A percentile compares a stretch with the other conserved stretches of the same genome.
Evolutionary conservation across 2,113 vertebrate genomes (phyloP).

Genomic region (Python bivittatus): DNA sequence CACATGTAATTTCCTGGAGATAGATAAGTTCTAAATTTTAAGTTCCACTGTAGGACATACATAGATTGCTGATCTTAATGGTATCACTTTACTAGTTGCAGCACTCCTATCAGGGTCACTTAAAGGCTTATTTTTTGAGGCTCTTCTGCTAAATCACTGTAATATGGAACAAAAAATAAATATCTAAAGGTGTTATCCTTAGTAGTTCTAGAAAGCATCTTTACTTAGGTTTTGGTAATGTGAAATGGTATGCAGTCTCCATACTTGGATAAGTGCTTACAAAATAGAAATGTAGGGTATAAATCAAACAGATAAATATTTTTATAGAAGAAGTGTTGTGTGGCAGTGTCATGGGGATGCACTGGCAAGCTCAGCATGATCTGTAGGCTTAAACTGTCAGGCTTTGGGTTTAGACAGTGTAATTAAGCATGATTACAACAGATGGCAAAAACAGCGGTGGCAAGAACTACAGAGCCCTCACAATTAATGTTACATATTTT

Average conservation of each 20-base stretch:
- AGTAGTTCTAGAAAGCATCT: not conserved
- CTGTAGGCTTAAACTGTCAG: not conserved
- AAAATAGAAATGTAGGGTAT: not conserved
- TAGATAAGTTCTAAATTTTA: not conserved
- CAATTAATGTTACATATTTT: not conserved
- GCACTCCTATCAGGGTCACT: not conserved
- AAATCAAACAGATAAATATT: not conserved
- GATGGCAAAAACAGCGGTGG: not conserved
- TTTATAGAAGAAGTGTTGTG: not conserved
- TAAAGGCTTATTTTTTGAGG: not conserved
- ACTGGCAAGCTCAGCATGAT: not conserved
- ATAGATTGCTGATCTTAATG: not conserved
- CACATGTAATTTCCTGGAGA: not conserved
- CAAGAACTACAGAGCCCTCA: not conserved
- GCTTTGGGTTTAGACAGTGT: not conserved
- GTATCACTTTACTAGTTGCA: not conserved
- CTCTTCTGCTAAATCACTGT: not conserved
- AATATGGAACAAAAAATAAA: not conserved
- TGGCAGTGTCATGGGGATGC: not conserved
- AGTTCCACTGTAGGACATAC: not conserved
- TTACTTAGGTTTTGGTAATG: not conserved
- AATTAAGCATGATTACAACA: conserved; percentile 5
- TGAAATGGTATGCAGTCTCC: not conserved
- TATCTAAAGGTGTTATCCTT: not conserved
- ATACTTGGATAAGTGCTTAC: not conserved